Percentiles rank a stretch among this genome's conserved stretches.
phyloP scores from a whole-genome alignment of 2,797 vertebrate species.

The Anisognathus igniventris region DNA sequence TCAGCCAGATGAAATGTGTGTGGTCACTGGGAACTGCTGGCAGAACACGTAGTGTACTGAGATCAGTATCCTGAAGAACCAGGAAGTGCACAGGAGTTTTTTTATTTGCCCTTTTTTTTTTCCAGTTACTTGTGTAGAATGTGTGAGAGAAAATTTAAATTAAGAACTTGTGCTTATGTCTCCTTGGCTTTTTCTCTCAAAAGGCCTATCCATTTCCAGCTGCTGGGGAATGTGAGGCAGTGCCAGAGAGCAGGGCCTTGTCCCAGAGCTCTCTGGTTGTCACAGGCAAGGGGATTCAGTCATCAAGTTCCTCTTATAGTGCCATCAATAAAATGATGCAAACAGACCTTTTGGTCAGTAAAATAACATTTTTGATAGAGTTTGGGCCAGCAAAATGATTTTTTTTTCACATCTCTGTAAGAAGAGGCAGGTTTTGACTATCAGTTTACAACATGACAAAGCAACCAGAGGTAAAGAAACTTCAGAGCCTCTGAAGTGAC shows the following conservation, averaged over 20 bases:
- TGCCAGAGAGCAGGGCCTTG: not conserved
- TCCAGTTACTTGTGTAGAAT: not conserved
- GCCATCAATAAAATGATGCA: not conserved
- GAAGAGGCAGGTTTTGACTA: not conserved
- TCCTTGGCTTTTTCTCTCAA: not conserved
- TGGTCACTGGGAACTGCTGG: not conserved
- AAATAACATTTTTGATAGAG: not conserved
- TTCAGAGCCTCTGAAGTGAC: not conserved
- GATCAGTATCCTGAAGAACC: not conserved
- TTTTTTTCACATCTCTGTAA: not conserved
- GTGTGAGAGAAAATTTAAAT: not conserved
- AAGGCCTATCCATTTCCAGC: not conserved
- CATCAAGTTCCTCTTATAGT: not conserved
- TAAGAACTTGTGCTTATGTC: not conserved
- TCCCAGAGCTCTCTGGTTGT: not conserved
- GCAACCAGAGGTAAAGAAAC: not conserved
- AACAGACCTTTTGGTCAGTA: not conserved
- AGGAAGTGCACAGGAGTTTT: not conserved
- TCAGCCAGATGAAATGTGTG: not conserved
- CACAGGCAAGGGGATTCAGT: not conserved
- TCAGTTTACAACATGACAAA: not conserved
- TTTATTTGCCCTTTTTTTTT: too few relatives aligned
- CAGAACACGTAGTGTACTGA: not conserved
- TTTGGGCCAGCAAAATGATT: not conserved
- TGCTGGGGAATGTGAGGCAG: not conserved